Percentiles rank a stretch among this genome's conserved stretches.
phyloP scores from a whole-genome alignment of 2,797 vertebrate genomes.

The Bradypodion ventrale region DNA sequence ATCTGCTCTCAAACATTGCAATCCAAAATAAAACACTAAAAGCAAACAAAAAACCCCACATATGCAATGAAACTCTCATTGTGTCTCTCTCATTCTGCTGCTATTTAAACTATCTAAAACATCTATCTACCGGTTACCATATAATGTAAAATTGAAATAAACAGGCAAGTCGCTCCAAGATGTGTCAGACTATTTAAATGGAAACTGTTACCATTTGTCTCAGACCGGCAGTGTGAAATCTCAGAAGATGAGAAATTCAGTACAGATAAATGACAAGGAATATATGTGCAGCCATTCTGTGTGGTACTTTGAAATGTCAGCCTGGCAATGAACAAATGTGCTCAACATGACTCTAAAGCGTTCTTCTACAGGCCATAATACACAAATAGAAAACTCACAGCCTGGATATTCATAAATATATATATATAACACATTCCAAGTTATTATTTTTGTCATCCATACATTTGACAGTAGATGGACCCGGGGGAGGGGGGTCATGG shows the following conservation, averaged over 20 bases:
- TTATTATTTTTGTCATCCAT: not conserved
- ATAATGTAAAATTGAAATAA: not conserved
- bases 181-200: constrained; percentile 42
- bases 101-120: constrained; percentile 16
- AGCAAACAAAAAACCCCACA: not conserved
- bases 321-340: constrained; percentile 11
- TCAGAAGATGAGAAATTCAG: constrained; percentile 43
- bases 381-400: not conserved
- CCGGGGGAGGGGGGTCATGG: no score
- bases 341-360: not conserved
- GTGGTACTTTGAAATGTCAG: constrained; percentile 39
- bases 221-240: constrained; percentile 31
- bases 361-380: not conserved
- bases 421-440: not conserved
- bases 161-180: not conserved
- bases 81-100: not conserved
- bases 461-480: not conserved
- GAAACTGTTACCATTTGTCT: constrained; percentile 42
- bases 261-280: constrained; percentile 37
- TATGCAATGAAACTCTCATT: not conserved
- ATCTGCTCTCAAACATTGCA: not conserved
- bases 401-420: not conserved
- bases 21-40: constrained; percentile 11
- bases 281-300: constrained; percentile 40
- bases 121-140: constrained; percentile 27